Percentiles rank a stretch among this genome's conserved stretches.
phyloP scores from a whole-genome alignment of 37 sponge, comb jelly and placozoan species.

The Mnemiopsis leidyi region DNA sequence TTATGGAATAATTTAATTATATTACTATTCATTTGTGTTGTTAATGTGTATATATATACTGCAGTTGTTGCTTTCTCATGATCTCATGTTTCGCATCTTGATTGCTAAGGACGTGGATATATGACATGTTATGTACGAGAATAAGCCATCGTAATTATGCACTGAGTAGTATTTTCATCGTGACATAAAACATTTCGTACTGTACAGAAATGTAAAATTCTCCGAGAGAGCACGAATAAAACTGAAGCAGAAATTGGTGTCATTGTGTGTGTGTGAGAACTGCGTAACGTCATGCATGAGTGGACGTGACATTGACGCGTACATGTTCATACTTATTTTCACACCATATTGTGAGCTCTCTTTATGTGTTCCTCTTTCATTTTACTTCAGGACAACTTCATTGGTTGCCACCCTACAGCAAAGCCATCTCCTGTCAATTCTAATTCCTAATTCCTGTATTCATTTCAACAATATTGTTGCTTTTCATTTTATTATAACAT shows the following conservation, averaged over 20 bases:
- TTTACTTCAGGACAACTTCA: neutral
- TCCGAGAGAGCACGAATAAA: too few relatives aligned
- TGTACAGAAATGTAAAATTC: too few relatives aligned
- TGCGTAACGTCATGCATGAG: too few relatives aligned
- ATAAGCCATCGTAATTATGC: neutral
- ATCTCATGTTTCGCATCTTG: too few relatives aligned
- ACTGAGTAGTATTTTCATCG: neutral
- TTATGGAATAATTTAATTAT: neutral
- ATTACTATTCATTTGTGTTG: neutral
- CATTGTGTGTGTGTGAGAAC: neutral
- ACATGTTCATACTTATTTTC: neutral
- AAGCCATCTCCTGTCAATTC: too few relatives aligned
- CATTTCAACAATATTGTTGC: too few relatives aligned
- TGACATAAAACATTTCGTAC: neutral
- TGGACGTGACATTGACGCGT: neutral
- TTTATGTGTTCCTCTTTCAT: neutral
- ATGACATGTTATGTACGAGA: neutral
- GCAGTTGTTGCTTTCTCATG: too few relatives aligned
- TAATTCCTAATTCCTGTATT: too few relatives aligned
- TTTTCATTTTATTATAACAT: too few relatives aligned
- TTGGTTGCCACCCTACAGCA: neutral
- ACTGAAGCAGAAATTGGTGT: neutral
- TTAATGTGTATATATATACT: neutral
- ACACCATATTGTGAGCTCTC: neutral
- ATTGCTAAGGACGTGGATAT: too few relatives aligned